Evolutionary conservation across 2,797 vertebrate species (phyloP), one percentile per base, ranked within the genome.

Genomic region (Mergus octosetaceus): DNA sequence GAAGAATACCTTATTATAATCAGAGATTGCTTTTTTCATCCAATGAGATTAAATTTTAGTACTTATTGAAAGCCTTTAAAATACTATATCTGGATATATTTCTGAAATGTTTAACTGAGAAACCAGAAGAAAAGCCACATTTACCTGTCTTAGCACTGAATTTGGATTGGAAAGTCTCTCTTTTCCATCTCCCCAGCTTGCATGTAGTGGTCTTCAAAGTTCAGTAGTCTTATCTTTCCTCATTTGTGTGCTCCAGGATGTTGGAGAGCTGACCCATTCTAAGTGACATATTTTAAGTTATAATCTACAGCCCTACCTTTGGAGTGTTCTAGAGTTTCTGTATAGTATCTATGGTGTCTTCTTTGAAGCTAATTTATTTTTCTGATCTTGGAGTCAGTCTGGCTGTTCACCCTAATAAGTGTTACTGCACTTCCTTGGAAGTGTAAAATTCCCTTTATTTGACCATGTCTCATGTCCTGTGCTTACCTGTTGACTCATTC

Each of bases 131-230:
- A 65, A 78, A 65, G 1, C 1, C 19, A 49, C 0, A 0, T 54
- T 58, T 47, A 34, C 34, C 61, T 22, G 57, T 2, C 74, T 78
- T 70, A 81, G 57, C 54, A 25, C 21, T 36, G 36, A 47, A 2
- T 36, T 22, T 38, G 20, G 79, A 36, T 13, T 54, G 30, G 32
- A 64, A 79, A 32, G 20, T 66, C 34, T 84, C 9, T 61, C n/a
- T 47, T 68, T 45, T 88, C 19, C 58, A 4, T 41, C 41, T 89
- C 1, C 73, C 78, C 47, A 62, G 11, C 5, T 60, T 22, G 17
- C 0, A 1, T n/a, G 8, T 19, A 45, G 2, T 36, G 17, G 11
- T 64, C 15, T 60, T 60, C 19, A 8, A 22, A 53, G 4, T 56
- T 66, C 13, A 24, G 39, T 17, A 69, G 8, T 20, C 32, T 80